A percentile compares a stretch with the other conserved stretches of the same genome.
Evolutionary conservation across 2,888 invertebrate genomes (phyloP).

Genomic region (Gisinianus flammeolus): DNA sequence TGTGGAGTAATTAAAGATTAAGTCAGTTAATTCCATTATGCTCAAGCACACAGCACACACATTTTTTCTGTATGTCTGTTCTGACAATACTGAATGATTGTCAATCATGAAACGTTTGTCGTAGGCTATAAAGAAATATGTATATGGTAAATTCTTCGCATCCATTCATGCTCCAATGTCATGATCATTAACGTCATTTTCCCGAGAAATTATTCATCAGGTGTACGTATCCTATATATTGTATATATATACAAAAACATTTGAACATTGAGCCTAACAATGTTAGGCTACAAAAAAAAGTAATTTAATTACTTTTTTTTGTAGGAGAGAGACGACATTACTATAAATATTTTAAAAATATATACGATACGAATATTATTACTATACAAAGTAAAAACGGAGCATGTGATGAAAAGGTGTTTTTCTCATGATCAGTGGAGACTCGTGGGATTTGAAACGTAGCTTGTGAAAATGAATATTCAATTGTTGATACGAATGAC

Average conservation of each 20-base stretch:
- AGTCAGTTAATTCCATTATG: background rate
- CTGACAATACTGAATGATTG: no score
- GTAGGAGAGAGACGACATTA: no score
- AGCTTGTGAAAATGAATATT: background rate
- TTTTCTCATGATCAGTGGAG: background rate
- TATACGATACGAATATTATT: background rate
- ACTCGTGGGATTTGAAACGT: background rate
- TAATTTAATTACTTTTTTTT: no score
- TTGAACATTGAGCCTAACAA: no score
- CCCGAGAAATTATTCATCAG: background rate
- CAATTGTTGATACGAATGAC: background rate
- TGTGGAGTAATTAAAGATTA: background rate
- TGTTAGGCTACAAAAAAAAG: no score
- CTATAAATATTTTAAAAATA: no score
- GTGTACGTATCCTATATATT: no score
- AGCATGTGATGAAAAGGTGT: constrained; percentile 11
- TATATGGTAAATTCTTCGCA: no score
- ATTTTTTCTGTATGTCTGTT: background rate
- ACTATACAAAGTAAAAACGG: background rate
- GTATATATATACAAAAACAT: no score
- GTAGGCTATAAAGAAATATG: background rate
- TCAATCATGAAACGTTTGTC: background rate
- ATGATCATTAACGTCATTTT: background rate
- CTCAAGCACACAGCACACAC: background rate
- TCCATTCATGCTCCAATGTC: background rate